Evolutionary conservation across 2,113 vertebrate species (phyloP), one percentile per base, ranked within the genome.

Genomic region (Raja brachyura): DNA sequence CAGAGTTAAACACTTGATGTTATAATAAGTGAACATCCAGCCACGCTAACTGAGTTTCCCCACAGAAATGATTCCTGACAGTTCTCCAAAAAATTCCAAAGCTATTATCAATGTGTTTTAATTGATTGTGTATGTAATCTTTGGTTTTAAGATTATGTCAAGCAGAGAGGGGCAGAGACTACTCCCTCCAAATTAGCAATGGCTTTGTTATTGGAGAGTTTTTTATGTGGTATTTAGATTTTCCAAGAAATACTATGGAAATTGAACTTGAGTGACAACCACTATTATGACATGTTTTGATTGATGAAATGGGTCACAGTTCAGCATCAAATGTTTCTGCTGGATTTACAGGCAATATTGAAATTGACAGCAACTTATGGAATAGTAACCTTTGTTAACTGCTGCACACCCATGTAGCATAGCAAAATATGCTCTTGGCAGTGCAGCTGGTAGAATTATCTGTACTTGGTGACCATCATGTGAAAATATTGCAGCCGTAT

Each of bases 211-310:
- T 54, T 83, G 48, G 56, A 83, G 48, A 18, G 25, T 56, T 18
- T 56, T 20, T 83, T 25, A 83, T 22, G 9, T 83, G 48, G 79
- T 22, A 25, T 16, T 83, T 20, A n/a, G 16, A n/a, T 86, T 28
- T 86, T 28, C 54, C 6, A 1, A 56, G 54, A 61, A 86, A 61
- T n/a, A 13, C 81, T n/a, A 9, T 4, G 0, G 54, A 61, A 86
- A 9, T 86, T 59, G 25, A 86, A 61, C 56, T 85, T 85, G 56
- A 61, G 81, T 86, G 81, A 61, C 81, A 86, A 59, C 81, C 81
- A 86, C 81, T n/a, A 61, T 86, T 86, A 61, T 59, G 81, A 86
- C 54, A 14, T 86, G 81, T 86, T 86, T 85, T 61, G 81, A 86
- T 86, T 54, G 5, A 86, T 61, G 56, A 86, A 61, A 59, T 86